phyloP scores from a whole-genome alignment of 2,113 vertebrate species.

The Paratilapia polleni region DNA sequence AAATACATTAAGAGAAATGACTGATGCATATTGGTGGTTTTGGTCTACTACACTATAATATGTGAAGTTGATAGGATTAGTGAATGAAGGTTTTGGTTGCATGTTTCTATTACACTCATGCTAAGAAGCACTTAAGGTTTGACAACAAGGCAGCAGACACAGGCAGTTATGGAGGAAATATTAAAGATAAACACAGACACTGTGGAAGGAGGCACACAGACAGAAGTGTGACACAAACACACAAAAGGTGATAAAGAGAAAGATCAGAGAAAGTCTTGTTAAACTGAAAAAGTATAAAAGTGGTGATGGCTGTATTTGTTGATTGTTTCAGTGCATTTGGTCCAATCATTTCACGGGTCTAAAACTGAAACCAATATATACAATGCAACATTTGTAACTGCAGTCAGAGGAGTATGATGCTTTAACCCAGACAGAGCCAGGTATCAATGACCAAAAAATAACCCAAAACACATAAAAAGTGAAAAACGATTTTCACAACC shows the following conservation, averaged over 20 bases:
- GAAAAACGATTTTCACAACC: neutral
- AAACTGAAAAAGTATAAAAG: neutral
- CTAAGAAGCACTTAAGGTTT: constrained; percentile 79
- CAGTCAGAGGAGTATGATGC: neutral
- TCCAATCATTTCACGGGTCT: too few species aligned
- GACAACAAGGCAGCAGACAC: constrained; percentile 67
- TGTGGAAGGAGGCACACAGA: neutral
- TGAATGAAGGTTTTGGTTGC: neutral
- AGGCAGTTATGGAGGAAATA: constrained; percentile 23
- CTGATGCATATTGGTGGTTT: neutral
- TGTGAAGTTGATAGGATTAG: neutral
- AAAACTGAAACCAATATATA: too few species aligned
- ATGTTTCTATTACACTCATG: constrained; percentile 13
- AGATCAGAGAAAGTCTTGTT: neutral
- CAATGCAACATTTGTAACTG: neutral
- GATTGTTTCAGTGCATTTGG: neutral
- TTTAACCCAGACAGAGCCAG: too few species aligned
- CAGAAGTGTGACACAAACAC: neutral
- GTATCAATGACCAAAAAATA: neutral
- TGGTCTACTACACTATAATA: neutral
- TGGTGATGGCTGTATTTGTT: neutral
- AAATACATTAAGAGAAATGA: neutral
- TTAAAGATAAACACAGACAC: neutral
- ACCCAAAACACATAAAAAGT: neutral
- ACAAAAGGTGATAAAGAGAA: neutral